A percentile compares a stretch with the other conserved stretches of the same genome.
Conservation (phyloP, 2,113 vertebrate genomes). For the Stigmatopora argus region DNA sequence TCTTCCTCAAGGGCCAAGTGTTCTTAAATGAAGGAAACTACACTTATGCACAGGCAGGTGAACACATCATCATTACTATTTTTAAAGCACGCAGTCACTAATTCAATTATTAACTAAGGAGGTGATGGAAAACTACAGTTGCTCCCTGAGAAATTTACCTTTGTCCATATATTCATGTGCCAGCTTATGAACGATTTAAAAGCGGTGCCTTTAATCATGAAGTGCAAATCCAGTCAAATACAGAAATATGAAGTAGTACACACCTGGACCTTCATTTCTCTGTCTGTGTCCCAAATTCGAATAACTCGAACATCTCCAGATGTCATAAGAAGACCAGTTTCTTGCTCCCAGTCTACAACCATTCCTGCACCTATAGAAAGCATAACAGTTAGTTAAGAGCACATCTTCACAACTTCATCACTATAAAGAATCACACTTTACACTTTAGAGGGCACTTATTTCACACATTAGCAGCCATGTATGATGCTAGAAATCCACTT, state of each 20-base stretch:
- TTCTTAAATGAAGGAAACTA: not conserved
- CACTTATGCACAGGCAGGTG: not conserved
- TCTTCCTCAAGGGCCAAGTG: not conserved
- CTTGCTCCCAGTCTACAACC: slow-evolving; percentile 98
- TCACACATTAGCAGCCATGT: too few species aligned
- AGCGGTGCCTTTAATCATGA: not conserved
- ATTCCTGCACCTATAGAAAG: slow-evolving; percentile 83
- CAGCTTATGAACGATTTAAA: not conserved
- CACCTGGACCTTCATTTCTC: slow-evolving; percentile 97
- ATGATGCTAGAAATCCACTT: too few species aligned
- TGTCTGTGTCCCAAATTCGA: slow-evolving; percentile 93
- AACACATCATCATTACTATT: too few species aligned
- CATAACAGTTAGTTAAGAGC: too few species aligned
- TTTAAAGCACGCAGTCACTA: too few species aligned
- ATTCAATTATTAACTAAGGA: too few species aligned
- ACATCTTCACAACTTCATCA: too few species aligned
- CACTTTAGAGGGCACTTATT: too few species aligned
- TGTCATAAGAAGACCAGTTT: slow-evolving; percentile 92
- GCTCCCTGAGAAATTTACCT: too few species aligned
- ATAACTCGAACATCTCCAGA: slow-evolving; percentile 92
- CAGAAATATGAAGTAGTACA: slow-evolving; percentile 4
- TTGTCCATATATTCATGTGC: too few species aligned
- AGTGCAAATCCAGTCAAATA: not conserved
- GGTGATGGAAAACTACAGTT: too few species aligned
- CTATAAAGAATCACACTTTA: too few species aligned